phyloP scores from a whole-genome alignment of 2,888 invertebrate species.

The Quadroppia sp. region DNA sequence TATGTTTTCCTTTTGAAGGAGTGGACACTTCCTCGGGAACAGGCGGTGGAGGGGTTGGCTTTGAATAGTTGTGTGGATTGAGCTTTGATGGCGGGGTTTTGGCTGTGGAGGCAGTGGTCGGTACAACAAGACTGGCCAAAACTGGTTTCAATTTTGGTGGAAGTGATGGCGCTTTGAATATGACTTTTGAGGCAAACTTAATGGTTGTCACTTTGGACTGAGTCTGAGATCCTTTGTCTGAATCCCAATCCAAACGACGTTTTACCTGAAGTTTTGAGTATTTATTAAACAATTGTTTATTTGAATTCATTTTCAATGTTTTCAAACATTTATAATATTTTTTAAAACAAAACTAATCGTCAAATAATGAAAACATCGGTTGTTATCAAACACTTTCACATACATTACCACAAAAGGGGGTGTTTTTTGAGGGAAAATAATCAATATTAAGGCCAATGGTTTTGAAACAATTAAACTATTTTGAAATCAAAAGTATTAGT shows the following conservation, averaged over 20 bases:
- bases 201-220: neutral
- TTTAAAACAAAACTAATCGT: too few relatives aligned
- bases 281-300: too few relatives aligned
- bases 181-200: slow-evolving; percentile 54
- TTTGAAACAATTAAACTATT: too few relatives aligned
- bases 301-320: too few relatives aligned
- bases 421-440: too few relatives aligned
- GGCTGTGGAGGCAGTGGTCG: neutral
- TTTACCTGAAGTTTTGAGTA: slow-evolving; percentile 62
- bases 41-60: neutral
- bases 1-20: slow-evolving; percentile 50
- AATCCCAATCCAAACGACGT: slow-evolving; percentile 70
- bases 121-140: slow-evolving; percentile 6
- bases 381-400: too few relatives aligned
- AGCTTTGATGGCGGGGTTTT: slow-evolving; percentile 20
- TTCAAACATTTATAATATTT: too few relatives aligned
- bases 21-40: neutral
- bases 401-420: too few relatives aligned
- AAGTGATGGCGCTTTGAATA: slow-evolving; percentile 57
- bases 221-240: neutral
- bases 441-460: too few relatives aligned
- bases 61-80: neutral
- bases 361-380: too few relatives aligned
- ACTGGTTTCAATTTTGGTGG: slow-evolving; percentile 19
- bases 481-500: too few relatives aligned